These are phyloP conservation scores for Orbicella faveolata DNA, from an alignment of 64 coral and sea anemone species.

Conservation along the genomic window DNA sequence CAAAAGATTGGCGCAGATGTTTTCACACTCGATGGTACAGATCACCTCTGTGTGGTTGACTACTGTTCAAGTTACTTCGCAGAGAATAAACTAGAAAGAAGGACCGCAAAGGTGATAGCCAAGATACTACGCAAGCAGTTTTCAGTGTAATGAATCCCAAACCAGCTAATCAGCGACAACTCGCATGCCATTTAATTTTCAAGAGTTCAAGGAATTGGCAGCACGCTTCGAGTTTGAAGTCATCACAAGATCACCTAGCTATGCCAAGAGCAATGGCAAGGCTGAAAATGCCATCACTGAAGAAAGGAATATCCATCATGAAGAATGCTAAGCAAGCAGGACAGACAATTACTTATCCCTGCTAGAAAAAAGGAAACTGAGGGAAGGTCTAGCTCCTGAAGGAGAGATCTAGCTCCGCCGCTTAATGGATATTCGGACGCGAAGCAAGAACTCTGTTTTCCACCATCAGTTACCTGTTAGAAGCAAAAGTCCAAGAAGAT, in stretches of 20 bases:
- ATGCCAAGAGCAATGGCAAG: neutral
- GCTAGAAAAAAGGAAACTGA: constrained; percentile 1
- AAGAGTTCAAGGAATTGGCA: neutral
- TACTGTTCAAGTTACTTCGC: constrained; percentile 21
- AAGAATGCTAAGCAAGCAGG: too few relatives aligned
- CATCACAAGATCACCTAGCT: neutral
- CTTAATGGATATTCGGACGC: neutral
- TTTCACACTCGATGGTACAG: neutral
- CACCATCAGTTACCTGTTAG: too few relatives aligned
- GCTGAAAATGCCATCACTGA: neutral
- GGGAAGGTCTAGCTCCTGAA: constrained; percentile 1
- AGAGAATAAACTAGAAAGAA: neutral
- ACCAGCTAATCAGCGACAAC: constrained; percentile 21
- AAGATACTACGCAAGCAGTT: neutral
- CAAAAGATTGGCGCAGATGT: constrained; percentile 14
- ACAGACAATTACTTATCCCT: neutral
- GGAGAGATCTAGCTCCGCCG: neutral
- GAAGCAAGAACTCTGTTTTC: too few relatives aligned
- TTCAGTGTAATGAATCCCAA: constrained; percentile 12
- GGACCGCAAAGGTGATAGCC: neutral
- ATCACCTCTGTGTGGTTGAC: constrained; percentile 17
- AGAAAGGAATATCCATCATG: neutral
- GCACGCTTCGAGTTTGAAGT: too few relatives aligned
- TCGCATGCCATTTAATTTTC: neutral
- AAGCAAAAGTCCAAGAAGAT: too few relatives aligned